These are phyloP conservation scores for Brachirus orientalis DNA, from an alignment of 2,113 vertebrate species.

Conservation along the genomic window DNA sequence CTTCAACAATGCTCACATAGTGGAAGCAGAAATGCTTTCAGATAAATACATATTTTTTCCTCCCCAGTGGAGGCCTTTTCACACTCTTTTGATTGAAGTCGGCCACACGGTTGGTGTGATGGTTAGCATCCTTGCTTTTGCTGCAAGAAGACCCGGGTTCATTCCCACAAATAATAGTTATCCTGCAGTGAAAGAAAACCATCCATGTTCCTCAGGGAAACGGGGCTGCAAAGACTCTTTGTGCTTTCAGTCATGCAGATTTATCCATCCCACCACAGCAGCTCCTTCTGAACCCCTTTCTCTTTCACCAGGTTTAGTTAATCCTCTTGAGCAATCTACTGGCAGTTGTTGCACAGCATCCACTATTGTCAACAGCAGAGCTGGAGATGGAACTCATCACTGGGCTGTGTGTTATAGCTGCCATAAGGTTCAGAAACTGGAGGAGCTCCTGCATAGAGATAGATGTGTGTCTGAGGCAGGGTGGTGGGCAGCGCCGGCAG, in stretches of 20 bases:
- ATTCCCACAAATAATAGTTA: conserved; percentile 50
- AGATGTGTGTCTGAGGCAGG: conserved; percentile 61
- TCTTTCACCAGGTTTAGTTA: conserved; percentile 11
- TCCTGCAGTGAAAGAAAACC: conserved; percentile 27
- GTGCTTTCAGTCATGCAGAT: conserved; percentile 48
- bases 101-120: too few species aligned
- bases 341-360: conserved; percentile 36
- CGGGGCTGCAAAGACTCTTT: conserved; percentile 29
- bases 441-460: conserved; percentile 60
- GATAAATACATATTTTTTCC: too few species aligned
- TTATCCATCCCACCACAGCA: conserved; percentile 34
- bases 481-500: conserved; percentile 58
- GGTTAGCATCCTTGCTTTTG: too few species aligned
- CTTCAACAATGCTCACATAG: too few species aligned
- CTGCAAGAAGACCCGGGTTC: conserved; percentile 28
- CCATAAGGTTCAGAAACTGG: conserved; percentile 57
- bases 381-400: conserved; percentile 23
- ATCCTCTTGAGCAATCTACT: conserved; percentile 27
- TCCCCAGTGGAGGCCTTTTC: not conserved
- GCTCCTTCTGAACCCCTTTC: conserved; percentile 38
- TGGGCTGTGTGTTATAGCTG: conserved; percentile 39
- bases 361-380: conserved; percentile 44
- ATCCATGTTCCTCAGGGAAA: conserved; percentile 20
- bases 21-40: too few species aligned
- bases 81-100: conserved; percentile 19